A percentile compares a stretch with the other conserved stretches of the same genome.
phyloP scores from a whole-genome alignment of 2,888 invertebrate species.

The Drosophila falleni region DNA sequence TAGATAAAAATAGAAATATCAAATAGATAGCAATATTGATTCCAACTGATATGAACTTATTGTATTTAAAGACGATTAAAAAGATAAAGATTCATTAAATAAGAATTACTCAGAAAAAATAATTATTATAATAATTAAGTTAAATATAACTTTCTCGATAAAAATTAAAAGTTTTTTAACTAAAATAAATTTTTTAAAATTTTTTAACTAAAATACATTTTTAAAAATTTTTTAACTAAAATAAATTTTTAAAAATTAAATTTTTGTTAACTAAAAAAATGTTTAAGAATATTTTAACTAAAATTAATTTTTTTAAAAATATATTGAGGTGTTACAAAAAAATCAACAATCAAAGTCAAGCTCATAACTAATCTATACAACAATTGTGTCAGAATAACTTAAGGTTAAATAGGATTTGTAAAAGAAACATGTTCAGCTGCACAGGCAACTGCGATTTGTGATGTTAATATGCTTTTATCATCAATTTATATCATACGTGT shows the following conservation, averaged over 20 bases:
- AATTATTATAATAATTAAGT: too few species aligned
- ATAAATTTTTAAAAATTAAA: too few species aligned
- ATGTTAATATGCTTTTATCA: slow-evolving; percentile 18
- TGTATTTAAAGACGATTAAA: background rate
- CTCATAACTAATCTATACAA: background rate
- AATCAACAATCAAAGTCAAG: background rate
- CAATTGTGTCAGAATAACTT: background rate
- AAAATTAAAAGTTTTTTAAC: too few species aligned
- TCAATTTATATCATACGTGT: slow-evolving; percentile 50
- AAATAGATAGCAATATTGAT: background rate
- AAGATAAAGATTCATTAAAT: too few species aligned
- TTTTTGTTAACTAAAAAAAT: too few species aligned
- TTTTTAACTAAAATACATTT: too few species aligned
- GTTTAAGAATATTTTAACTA: too few species aligned
- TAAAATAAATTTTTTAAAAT: too few species aligned
- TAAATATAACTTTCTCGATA: too few species aligned
- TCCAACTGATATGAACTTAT: background rate
- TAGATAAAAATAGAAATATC: slow-evolving; percentile 15
- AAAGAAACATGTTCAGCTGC: slow-evolving; percentile 5
- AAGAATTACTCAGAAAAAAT: background rate
- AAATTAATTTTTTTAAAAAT: too few species aligned
- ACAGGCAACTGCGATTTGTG: slow-evolving; percentile 17
- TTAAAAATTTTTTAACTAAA: too few species aligned
- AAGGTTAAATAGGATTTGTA: background rate
- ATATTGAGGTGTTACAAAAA: too few species aligned